These are phyloP conservation scores for Nysson spinosus DNA, from an alignment of 2,888 invertebrate species.

Conservation along the genomic window DNA sequence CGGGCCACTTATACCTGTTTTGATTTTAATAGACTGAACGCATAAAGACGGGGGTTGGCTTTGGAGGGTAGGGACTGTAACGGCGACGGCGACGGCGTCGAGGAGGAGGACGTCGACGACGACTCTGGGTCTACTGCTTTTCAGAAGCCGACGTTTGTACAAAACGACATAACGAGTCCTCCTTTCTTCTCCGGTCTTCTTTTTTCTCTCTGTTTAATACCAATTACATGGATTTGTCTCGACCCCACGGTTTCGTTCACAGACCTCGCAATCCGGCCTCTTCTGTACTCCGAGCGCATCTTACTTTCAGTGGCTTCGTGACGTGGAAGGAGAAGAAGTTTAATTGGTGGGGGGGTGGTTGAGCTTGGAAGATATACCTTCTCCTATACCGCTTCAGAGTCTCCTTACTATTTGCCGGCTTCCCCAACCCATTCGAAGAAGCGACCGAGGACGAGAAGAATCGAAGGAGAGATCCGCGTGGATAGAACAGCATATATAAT, in stretches of 20 bases:
- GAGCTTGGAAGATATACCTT: slow-evolving; percentile 22
- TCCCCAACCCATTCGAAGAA: slow-evolving; percentile 29
- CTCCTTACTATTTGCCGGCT: neutral
- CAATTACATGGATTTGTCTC: slow-evolving; percentile 56
- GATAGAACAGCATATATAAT: slow-evolving; percentile 46
- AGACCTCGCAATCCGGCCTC: slow-evolving; percentile 12
- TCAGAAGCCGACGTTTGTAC: slow-evolving; percentile 24
- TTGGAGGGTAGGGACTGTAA: slow-evolving; percentile 7
- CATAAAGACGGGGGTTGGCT: slow-evolving; percentile 15
- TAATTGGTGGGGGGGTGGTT: slow-evolving; percentile 47
- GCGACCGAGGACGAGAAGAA: slow-evolving; percentile 7
- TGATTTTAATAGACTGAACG: neutral
- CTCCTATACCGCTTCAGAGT: slow-evolving; percentile 1
- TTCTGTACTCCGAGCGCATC: slow-evolving; percentile 13
- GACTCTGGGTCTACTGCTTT: no score
- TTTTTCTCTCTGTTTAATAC: slow-evolving; percentile 43
- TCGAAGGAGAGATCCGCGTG: slow-evolving; percentile 19
- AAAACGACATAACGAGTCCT: slow-evolving; percentile 41
- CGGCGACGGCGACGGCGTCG: neutral
- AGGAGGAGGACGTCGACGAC: neutral
- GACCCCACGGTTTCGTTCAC: slow-evolving; percentile 24
- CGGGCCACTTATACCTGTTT: neutral
- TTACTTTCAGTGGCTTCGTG: slow-evolving; percentile 36
- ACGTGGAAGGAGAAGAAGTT: slow-evolving; percentile 38
- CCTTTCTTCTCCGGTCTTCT: slow-evolving; percentile 6